These are phyloP conservation scores for Pelagia noctiluca DNA, from an alignment of 30 jellyfish, hydroid and myxozoan genomes.

Conservation along the genomic window DNA sequence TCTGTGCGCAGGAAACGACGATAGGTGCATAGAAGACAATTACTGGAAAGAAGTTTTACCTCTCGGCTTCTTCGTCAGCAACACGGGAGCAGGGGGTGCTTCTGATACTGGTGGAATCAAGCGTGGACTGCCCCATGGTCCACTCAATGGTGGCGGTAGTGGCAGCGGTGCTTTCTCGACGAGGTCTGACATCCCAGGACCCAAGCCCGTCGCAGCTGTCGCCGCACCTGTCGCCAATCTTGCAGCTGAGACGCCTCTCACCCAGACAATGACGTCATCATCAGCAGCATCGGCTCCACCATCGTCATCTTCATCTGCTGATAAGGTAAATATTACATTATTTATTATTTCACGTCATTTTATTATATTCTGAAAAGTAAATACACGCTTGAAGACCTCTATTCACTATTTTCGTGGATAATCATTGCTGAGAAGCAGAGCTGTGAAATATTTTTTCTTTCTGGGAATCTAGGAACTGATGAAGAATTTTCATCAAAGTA, in stretches of 20 bases:
- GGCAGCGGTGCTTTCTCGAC: constrained; percentile 66
- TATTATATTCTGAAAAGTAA: too few relatives aligned
- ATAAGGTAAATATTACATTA: too few relatives aligned
- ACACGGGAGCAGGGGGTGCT: constrained; percentile 74
- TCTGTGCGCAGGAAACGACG: constrained; percentile 55
- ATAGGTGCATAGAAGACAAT: constrained; percentile 48
- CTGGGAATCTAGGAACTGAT: too few relatives aligned
- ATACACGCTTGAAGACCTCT: too few relatives aligned
- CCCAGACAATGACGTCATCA: constrained; percentile 31
- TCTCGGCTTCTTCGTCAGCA: constrained; percentile 88
- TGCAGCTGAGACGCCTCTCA: not conserved
- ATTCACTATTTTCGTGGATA: too few relatives aligned
- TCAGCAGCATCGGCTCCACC: constrained; percentile 27
- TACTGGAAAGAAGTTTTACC: constrained; percentile 79
- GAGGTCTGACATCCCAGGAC: constrained; percentile 75
- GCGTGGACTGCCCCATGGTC: constrained; percentile 60
- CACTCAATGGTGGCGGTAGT: constrained; percentile 65
- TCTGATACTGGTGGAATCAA: constrained; percentile 15
- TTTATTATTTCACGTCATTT: too few relatives aligned
- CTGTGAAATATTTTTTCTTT: too few relatives aligned
- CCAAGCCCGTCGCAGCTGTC: constrained; percentile 55
- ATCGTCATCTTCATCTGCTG: too few relatives aligned
- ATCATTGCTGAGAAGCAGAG: too few relatives aligned
- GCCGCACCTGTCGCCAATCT: constrained; percentile 28
- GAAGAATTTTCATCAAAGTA: too few relatives aligned